Evolutionary conservation across 2,888 invertebrate genomes (phyloP).

Genomic region (Lepidochitona cinerea): DNA sequence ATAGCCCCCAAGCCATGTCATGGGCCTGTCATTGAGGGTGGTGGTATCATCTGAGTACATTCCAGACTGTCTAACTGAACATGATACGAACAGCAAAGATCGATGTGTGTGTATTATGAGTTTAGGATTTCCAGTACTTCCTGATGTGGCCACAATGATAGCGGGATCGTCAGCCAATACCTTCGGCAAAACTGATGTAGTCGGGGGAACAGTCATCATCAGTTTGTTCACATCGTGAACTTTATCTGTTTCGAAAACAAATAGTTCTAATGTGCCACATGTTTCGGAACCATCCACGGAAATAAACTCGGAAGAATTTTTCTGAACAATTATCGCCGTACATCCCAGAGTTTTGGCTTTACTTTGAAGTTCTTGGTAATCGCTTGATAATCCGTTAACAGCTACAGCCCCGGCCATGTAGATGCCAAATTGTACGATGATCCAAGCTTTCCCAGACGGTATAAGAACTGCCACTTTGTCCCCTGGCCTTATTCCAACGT

Average conservation of each 20-base stretch:
- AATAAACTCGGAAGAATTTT: not conserved
- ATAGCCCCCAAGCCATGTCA: not conserved
- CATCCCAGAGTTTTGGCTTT: not conserved
- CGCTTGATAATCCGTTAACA: not conserved
- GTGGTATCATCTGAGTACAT: not conserved
- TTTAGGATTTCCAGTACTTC: conserved; percentile 19
- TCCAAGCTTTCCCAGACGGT: not conserved
- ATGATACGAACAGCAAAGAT: not conserved
- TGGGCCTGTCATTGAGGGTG: not conserved
- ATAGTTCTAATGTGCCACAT: no score
- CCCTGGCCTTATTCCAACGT: not conserved
- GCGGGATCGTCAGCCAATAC: not conserved
- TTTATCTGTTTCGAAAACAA: no score
- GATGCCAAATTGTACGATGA: not conserved
- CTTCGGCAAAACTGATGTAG: not conserved
- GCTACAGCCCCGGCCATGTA: not conserved
- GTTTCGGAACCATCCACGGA: no score
- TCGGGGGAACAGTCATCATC: no score
- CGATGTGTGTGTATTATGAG: conserved; percentile 2
- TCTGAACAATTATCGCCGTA: not conserved
- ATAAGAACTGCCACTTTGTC: conserved; percentile 4
- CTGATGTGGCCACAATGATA: conserved; percentile 12
- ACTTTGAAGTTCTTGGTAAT: not conserved
- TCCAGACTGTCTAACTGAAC: no score
- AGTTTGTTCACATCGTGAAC: no score